These are phyloP conservation scores for Platycnemis pennipes DNA, from an alignment of 2,888 invertebrate genomes.

Conservation along the genomic window DNA sequence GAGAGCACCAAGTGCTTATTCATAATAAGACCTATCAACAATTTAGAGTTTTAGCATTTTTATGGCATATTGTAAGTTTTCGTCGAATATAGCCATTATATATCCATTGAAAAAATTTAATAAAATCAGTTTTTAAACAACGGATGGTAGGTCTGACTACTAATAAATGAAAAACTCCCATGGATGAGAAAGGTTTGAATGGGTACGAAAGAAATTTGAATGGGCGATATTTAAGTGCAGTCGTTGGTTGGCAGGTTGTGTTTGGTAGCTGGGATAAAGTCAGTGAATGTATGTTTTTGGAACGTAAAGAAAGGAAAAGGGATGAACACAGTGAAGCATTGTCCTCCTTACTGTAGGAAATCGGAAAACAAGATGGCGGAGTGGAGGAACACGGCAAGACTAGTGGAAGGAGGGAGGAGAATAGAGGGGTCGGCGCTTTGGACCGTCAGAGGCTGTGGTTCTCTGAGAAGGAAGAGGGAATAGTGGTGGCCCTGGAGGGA, in stretches of 20 bases:
- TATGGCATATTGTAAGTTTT: not conserved
- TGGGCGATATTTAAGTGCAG: not conserved
- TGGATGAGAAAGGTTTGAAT: no score
- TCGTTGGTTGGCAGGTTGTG: not conserved
- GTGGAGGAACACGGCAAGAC: not conserved
- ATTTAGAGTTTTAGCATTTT: not conserved
- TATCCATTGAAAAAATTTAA: not conserved
- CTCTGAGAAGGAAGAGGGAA: constrained; percentile 29
- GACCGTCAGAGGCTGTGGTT: constrained; percentile 61
- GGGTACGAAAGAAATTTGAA: not conserved
- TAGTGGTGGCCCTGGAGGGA: not conserved
- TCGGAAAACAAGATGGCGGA: constrained; percentile 62
- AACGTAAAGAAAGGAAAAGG: not conserved
- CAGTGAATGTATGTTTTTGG: not conserved
- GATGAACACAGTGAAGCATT: not conserved
- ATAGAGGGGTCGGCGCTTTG: constrained; percentile 8
- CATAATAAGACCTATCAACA: no score
- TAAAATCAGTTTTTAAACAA: not conserved
- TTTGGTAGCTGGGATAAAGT: not conserved
- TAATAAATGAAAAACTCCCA: not conserved
- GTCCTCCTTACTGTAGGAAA: constrained; percentile 24
- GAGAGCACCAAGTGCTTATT: no score
- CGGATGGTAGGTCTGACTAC: not conserved
- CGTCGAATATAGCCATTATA: not conserved
- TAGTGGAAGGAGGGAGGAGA: not conserved